phyloP scores from a whole-genome alignment of 1,140 invertebrate species.

The Camponotus floridanus region DNA sequence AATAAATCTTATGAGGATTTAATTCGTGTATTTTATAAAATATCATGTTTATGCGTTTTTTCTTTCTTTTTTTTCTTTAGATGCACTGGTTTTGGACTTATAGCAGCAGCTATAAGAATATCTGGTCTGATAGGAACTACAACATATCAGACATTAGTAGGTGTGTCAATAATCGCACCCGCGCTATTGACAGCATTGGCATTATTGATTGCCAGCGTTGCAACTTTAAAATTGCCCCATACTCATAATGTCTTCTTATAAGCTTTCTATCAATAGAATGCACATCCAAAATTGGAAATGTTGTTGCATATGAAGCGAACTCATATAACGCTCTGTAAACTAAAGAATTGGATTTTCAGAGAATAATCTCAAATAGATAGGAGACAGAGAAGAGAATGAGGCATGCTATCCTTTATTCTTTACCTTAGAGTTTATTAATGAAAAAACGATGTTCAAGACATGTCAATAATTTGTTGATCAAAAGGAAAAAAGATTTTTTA shows the following conservation, averaged over 20 bases:
- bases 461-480: slow-evolving; percentile 54
- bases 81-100: slow-evolving; percentile 82
- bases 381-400: neutral
- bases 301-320: neutral
- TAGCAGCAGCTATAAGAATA: slow-evolving; percentile 80
- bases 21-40: too few relatives aligned
- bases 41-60: too few relatives aligned
- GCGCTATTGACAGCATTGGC: slow-evolving; percentile 79
- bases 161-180: slow-evolving; percentile 78
- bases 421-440: slow-evolving; percentile 34
- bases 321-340: neutral
- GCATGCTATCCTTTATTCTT: neutral
- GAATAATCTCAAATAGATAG: neutral
- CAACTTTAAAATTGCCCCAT: slow-evolving; percentile 82
- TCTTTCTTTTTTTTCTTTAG: slow-evolving; percentile 55
- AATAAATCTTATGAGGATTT: neutral
- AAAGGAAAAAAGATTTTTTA: slow-evolving; percentile 39
- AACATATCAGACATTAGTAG: slow-evolving; percentile 80
- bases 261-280: slow-evolving; percentile 51
- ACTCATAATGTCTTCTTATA: slow-evolving; percentile 83
- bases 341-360: slow-evolving; percentile 13
- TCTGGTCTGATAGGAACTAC: slow-evolving; percentile 80
- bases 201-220: slow-evolving; percentile 79
- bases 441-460: slow-evolving; percentile 42
- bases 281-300: slow-evolving; percentile 2